These are phyloP conservation scores for Polypedilum vanderplanki DNA, from an alignment of 1,140 invertebrate genomes.

Conservation along the genomic window DNA sequence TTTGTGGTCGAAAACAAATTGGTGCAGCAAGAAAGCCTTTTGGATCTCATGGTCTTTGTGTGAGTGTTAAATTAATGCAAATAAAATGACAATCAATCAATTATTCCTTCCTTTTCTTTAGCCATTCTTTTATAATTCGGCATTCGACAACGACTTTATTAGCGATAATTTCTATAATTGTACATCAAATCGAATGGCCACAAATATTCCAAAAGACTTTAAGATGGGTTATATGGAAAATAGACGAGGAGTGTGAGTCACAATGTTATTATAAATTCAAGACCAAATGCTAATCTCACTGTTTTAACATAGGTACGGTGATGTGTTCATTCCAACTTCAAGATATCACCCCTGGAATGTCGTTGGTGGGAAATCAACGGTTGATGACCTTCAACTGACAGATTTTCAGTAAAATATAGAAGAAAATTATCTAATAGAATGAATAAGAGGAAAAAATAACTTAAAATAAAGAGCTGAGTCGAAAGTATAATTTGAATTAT, in stretches of 20 bases:
- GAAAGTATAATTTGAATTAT: too few relatives aligned
- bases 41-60: conserved; percentile 40
- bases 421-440: too few relatives aligned
- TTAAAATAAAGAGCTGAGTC: too few relatives aligned
- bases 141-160: conserved; percentile 41
- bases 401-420: too few relatives aligned
- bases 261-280: neutral
- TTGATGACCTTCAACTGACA: too few relatives aligned
- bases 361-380: neutral
- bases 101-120: neutral
- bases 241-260: conserved; percentile 9
- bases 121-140: conserved; percentile 40
- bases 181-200: neutral
- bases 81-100: neutral
- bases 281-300: neutral
- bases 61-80: neutral
- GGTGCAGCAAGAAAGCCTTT: conserved; percentile 37
- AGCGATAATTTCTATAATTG: conserved; percentile 31
- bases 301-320: neutral
- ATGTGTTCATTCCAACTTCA: neutral
- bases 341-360: neutral
- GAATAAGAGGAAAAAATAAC: too few relatives aligned
- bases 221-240: conserved; percentile 32
- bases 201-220: conserved; percentile 29
- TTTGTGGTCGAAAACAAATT: conserved; percentile 38